Percentiles rank a stretch among this genome's conserved stretches.
These are phyloP conservation scores for Pseudorhiza aurosa DNA, from an alignment of 30 jellyfish, hydroid and myxozoan genomes.

Conservation along the genomic window DNA sequence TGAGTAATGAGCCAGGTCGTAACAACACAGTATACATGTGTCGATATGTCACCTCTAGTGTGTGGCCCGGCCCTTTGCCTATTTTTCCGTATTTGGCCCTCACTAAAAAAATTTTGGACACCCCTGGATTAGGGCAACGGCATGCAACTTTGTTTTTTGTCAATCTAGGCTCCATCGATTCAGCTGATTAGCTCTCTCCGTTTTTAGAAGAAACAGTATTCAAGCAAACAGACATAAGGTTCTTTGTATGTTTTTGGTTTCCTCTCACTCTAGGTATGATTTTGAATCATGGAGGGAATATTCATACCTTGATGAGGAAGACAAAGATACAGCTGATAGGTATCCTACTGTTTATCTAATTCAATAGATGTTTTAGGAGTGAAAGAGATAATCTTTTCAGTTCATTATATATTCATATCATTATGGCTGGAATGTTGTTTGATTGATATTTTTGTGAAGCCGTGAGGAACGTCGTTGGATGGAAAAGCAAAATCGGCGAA, in stretches of 20 bases:
- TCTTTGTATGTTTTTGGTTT: neutral
- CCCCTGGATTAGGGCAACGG: no score
- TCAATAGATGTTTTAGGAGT: neutral
- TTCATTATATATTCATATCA: neutral
- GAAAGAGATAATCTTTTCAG: neutral
- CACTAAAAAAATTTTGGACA: no score
- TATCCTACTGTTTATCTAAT: neutral
- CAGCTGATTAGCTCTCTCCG: no score
- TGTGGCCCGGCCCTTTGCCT: no score
- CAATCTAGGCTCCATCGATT: no score
- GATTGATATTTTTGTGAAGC: slow-evolving; percentile 54
- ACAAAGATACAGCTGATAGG: slow-evolving; percentile 85
- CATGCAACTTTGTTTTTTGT: no score
- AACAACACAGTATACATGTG: no score
- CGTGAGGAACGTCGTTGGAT: slow-evolving; percentile 99
- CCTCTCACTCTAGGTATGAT: slow-evolving; percentile 77
- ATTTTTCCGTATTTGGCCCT: no score
- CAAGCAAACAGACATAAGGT: neutral
- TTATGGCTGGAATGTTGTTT: neutral
- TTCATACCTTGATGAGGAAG: slow-evolving; percentile 92
- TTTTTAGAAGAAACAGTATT: no score
- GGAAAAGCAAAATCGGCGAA: slow-evolving; percentile 81
- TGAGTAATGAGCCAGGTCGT: no score
- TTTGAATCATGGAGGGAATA: slow-evolving; percentile 92
- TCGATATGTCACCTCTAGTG: no score